Conservation (phyloP, 2,797 vertebrate species). For the Lindbergichthys nudifrons region DNA sequence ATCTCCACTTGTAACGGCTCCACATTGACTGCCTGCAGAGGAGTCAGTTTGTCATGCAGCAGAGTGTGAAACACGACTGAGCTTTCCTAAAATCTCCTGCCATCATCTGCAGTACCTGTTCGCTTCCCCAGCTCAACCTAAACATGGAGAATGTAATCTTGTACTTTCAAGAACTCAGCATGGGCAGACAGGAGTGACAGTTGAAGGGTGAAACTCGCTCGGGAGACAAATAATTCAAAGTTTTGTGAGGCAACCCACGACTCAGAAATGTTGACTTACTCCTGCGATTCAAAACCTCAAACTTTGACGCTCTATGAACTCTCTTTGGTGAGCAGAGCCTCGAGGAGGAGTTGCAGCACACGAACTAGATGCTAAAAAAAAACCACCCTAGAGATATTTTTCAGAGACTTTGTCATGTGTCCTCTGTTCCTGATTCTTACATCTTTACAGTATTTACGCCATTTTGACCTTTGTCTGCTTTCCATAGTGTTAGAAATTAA, state of each 20-base stretch:
- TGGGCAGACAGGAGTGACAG: neutral
- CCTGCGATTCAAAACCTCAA: neutral
- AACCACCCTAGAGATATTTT: too few species aligned
- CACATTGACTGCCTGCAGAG: constrained; percentile 9
- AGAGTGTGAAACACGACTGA: constrained; percentile 13
- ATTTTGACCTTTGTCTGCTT: neutral
- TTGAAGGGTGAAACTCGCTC: neutral
- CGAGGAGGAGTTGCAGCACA: neutral
- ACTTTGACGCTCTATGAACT: neutral
- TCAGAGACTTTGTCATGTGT: too few species aligned
- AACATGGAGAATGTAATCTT: constrained; percentile 3
- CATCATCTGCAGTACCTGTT: neutral
- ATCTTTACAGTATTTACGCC: neutral
- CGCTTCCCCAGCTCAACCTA: neutral
- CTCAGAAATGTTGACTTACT: neutral
- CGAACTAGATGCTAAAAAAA: too few species aligned
- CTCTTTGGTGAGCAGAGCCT: neutral
- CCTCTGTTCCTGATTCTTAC: neutral
- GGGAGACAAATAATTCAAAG: neutral
- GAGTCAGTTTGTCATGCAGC: constrained; percentile 38
- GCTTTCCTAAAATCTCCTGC: constrained; percentile 13
- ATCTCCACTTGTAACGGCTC: constrained; percentile 3
- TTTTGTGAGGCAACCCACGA: neutral
- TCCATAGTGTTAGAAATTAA: too few species aligned
- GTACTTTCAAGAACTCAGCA: neutral